A percentile compares a stretch with the other conserved stretches of the same genome.
These are phyloP conservation scores for Pipistrellus pipistrellus DNA, from an alignment of 2,797 vertebrate species.

Conservation along the genomic window DNA sequence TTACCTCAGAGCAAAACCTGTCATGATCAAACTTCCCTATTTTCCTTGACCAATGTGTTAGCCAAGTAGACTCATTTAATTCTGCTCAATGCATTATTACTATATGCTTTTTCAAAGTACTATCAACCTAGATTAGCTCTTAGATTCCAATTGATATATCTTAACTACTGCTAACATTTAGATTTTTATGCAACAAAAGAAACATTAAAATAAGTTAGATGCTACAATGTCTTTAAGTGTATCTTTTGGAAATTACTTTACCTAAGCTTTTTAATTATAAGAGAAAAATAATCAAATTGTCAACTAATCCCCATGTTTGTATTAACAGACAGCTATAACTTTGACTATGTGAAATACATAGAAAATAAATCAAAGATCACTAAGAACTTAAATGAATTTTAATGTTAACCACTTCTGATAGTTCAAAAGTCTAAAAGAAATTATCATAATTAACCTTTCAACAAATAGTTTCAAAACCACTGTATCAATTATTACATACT, in stretches of 20 bases:
- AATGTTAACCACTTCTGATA: not conserved
- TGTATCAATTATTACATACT: not conserved
- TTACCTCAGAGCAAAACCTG: not conserved
- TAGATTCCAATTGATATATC: not conserved
- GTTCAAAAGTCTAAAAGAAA: not conserved
- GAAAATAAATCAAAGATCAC: not conserved
- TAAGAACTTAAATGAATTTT: conserved; percentile 1
- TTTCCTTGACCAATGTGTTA: not conserved
- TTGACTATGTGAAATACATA: not conserved
- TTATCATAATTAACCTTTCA: not conserved
- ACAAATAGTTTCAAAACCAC: conserved; percentile 38
- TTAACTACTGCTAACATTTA: conserved; percentile 11
- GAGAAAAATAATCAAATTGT: conserved; percentile 41
- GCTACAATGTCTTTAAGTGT: not conserved
- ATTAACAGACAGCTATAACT: not conserved
- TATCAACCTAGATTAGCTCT: not conserved
- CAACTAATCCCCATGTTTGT: not conserved
- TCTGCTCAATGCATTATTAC: not conserved
- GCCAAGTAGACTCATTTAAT: not conserved
- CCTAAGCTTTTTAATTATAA: not conserved
- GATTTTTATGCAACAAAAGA: not conserved
- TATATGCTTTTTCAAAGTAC: conserved; percentile 38
- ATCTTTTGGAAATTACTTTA: conserved; percentile 13
- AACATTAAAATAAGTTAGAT: not conserved
- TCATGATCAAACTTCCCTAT: not conserved